These are phyloP conservation scores for Galerucella pusilla DNA, from an alignment of 2,888 invertebrate species.

Conservation along the genomic window DNA sequence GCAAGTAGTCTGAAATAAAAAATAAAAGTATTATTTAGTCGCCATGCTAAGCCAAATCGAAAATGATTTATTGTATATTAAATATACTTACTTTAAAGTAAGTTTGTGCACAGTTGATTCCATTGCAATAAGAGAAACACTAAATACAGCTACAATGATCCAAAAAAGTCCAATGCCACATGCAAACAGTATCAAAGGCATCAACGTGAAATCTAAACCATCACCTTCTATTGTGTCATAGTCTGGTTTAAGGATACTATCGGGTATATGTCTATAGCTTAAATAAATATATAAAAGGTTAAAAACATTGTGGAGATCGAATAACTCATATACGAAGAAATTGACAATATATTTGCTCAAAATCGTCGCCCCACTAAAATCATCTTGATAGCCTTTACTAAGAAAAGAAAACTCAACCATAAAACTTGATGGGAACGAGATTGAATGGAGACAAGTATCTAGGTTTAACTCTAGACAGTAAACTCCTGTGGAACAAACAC, in stretches of 20 bases:
- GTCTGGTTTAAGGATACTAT: slow-evolving; percentile 56
- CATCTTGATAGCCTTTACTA: no score
- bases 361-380: no score
- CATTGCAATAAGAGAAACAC: slow-evolving; percentile 72
- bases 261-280: slow-evolving; percentile 13
- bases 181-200: slow-evolving; percentile 73
- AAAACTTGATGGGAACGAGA: no score
- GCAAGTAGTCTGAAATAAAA: slow-evolving; percentile 64
- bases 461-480: no score
- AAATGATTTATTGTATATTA: neutral
- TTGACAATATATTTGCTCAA: no score
- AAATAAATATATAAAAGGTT: slow-evolving; percentile 5
- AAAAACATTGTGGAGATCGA: no score
- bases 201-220: slow-evolving; percentile 64
- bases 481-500: no score
- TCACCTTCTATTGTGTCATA: slow-evolving; percentile 56
- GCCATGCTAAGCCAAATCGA: neutral
- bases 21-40: no score
- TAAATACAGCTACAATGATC: slow-evolving; percentile 67
- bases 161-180: slow-evolving; percentile 72
- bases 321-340: no score
- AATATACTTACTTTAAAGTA: slow-evolving; percentile 69
- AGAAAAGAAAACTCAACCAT: no score
- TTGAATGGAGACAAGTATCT: no score
- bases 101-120: slow-evolving; percentile 78